These are phyloP conservation scores for Drymodes brunneopygia DNA, from an alignment of 2,113 vertebrate species.

Conservation along the genomic window DNA sequence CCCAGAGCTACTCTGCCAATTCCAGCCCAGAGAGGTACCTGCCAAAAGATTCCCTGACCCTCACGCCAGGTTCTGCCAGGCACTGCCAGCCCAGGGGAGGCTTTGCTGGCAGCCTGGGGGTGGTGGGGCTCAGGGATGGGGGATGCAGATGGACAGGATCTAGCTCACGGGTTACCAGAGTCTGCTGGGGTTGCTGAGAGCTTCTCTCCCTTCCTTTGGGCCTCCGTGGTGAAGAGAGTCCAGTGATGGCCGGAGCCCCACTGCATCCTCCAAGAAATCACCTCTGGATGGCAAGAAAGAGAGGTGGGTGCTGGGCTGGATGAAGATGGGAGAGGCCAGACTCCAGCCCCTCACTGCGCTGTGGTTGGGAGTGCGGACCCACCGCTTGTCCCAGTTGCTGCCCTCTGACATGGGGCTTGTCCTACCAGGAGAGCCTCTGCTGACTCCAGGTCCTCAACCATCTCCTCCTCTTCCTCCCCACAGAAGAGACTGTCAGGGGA, in stretches of 20 bases:
- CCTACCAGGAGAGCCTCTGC: conserved; percentile 79
- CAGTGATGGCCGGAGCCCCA: background rate
- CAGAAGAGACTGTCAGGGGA: conserved; percentile 79
- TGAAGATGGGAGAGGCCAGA: background rate
- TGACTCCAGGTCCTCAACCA: conserved; percentile 64
- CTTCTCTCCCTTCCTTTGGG: background rate
- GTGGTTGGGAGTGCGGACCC: background rate
- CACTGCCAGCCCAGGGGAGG: background rate
- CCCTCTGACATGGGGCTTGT: background rate
- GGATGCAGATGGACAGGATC: background rate
- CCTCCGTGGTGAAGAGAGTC: background rate
- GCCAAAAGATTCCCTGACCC: background rate
- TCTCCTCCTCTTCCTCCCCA: conserved; percentile 62
- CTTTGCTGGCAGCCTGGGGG: background rate
- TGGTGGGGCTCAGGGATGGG: background rate
- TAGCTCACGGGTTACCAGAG: background rate
- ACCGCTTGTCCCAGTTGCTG: accelerated
- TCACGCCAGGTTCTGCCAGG: accelerated
- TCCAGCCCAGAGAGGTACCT: conserved; percentile 70
- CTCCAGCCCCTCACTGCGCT: background rate
- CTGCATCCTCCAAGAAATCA: background rate
- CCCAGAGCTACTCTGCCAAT: conserved; percentile 34
- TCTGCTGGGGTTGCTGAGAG: background rate
- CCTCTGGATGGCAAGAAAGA: conserved; percentile 22
- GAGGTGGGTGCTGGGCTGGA: background rate